Conservation (phyloP, 2,888 invertebrate species). For the Eilema sororculum region DNA sequence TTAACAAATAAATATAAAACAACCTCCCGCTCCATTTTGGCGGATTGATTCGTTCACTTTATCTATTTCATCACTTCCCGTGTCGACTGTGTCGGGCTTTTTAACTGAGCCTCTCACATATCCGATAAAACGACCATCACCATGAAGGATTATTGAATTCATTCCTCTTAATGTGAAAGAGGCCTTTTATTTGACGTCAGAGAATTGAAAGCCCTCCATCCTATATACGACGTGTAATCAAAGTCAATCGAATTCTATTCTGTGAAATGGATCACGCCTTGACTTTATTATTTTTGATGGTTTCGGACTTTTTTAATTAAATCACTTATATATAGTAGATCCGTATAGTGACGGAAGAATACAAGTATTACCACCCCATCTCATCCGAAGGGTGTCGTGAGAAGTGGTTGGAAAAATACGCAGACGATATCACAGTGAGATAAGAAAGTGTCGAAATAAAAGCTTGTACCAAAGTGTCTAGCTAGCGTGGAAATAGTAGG, state of each 20-base stretch:
- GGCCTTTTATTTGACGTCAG: conserved; percentile 58
- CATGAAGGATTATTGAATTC: conserved; percentile 63
- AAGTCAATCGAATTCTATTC: conserved; percentile 41
- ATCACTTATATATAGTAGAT: neutral
- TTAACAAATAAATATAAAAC: neutral
- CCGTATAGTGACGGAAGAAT: no score
- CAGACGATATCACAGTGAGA: no score
- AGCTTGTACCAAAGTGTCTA: no score
- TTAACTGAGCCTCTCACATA: conserved; percentile 36
- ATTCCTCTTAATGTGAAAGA: conserved; percentile 63
- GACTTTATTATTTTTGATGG: conserved; percentile 35
- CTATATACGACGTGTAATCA: conserved; percentile 50
- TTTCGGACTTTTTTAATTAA: conserved; percentile 13
- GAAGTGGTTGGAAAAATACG: no score
- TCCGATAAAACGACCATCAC: conserved; percentile 48
- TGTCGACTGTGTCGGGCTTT: conserved; percentile 5
- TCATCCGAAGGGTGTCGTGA: no score
- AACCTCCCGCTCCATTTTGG: neutral
- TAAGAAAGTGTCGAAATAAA: no score
- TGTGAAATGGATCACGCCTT: conserved; percentile 31
- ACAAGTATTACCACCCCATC: no score
- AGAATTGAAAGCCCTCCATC: conserved; percentile 46
- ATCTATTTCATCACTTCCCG: conserved; percentile 1
- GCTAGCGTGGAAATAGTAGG: no score
- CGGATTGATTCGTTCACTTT: neutral